Conservation (phyloP, 2,888 invertebrate genomes). For the Cancer borealis region DNA sequence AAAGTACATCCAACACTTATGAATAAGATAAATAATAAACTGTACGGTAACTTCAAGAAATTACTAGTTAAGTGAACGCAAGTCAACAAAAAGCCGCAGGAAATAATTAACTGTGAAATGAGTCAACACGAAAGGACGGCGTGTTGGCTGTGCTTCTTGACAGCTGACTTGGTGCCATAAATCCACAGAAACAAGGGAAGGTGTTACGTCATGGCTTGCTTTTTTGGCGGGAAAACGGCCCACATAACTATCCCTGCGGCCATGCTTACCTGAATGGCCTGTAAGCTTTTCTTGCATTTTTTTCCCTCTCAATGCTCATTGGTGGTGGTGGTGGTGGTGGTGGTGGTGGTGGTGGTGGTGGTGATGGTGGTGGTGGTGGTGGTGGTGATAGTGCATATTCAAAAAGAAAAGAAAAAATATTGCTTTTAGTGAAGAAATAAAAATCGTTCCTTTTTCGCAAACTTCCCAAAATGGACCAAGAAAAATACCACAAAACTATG, state of each 20-base stretch:
- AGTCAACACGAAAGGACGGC: not conserved
- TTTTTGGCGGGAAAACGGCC: not conserved
- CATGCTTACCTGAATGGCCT: not conserved
- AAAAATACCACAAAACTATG: not conserved
- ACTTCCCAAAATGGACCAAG: not conserved
- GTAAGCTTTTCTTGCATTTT: not conserved
- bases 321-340: no score
- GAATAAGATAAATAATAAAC: not conserved
- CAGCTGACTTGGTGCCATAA: not conserved
- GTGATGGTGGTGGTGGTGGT: not conserved
- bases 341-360: not conserved
- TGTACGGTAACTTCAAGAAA: not conserved
- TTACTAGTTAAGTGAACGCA: no score
- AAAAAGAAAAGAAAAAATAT: not conserved
- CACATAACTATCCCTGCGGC: not conserved
- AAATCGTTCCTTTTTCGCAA: not conserved
- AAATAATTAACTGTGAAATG: not conserved
- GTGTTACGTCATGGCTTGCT: not conserved
- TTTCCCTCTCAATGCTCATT: not conserved
- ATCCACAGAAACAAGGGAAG: slow-evolving; percentile 8
- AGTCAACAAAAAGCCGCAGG: no score
- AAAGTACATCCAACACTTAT: no score
- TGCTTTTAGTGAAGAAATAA: not conserved
- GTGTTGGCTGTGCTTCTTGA: not conserved
- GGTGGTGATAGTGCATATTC: not conserved